Evolutionary conservation across 2,888 invertebrate species (phyloP).

Genomic region (Papilio demoleus): DNA sequence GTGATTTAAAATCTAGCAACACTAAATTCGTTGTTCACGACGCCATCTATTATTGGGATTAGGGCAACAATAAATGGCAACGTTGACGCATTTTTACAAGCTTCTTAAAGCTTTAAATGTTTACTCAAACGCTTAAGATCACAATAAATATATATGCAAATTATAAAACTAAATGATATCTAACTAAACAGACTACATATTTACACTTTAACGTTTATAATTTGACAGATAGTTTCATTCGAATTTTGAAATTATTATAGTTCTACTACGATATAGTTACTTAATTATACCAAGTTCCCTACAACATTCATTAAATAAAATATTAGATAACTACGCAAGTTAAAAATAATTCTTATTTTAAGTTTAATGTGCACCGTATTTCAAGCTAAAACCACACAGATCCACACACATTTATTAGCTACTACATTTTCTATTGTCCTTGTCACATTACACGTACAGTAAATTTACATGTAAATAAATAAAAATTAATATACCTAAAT

Average conservation of each 20-base stretch:
- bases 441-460: constrained; percentile 66
- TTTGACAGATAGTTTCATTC: constrained; percentile 70
- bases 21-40: constrained; percentile 44
- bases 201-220: constrained; percentile 67
- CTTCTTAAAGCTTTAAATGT: constrained; percentile 16
- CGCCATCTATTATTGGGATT: constrained; percentile 48
- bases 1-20: constrained; percentile 43
- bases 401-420: constrained; percentile 19
- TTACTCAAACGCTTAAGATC: constrained; percentile 40
- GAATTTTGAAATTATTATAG: constrained; percentile 45
- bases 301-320: constrained; percentile 8
- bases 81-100: constrained; percentile 36
- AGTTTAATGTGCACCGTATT: constrained; percentile 5
- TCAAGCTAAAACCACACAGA: not conserved
- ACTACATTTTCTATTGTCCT: constrained; percentile 74
- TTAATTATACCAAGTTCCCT: constrained; percentile 30
- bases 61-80: constrained; percentile 30
- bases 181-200: constrained; percentile 60
- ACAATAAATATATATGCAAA: constrained; percentile 28
- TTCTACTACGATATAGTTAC: constrained; percentile 35
- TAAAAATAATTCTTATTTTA: not conserved
- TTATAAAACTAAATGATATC: not conserved
- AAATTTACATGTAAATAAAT: constrained; percentile 21
- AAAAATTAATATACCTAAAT: not conserved
- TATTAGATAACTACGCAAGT: no score